These are phyloP conservation scores for Cosmopolites sordidus DNA, from an alignment of 2,888 invertebrate genomes.

Conservation along the genomic window DNA sequence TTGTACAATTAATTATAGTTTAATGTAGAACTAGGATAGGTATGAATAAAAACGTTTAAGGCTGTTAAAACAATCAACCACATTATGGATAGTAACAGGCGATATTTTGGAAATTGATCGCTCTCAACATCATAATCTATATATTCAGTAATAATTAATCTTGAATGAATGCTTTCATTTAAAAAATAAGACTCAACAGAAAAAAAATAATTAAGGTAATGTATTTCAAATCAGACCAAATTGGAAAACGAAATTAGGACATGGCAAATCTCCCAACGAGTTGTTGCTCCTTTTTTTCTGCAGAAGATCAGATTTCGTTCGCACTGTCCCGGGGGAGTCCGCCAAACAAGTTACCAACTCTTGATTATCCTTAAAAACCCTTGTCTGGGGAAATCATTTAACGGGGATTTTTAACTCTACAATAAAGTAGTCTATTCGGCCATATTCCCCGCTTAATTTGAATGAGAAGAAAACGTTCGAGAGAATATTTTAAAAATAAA, in stretches of 20 bases:
- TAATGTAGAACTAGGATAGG: too few species aligned
- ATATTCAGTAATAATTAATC: too few species aligned
- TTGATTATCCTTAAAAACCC: conserved; percentile 39
- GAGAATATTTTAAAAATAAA: too few species aligned
- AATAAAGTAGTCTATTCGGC: conserved; percentile 12
- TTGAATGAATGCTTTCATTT: too few species aligned
- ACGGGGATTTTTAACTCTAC: conserved; percentile 30
- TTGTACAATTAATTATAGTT: too few species aligned
- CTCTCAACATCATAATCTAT: too few species aligned
- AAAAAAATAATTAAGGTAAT: conserved; percentile 13
- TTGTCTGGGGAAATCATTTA: conserved; percentile 40
- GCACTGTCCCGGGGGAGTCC: conserved; percentile 28
- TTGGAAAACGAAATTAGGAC: conserved; percentile 12
- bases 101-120: too few species aligned
- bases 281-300: conserved; percentile 8
- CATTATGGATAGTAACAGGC: too few species aligned
- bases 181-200: neutral
- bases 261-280: conserved; percentile 7
- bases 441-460: conserved; percentile 11
- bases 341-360: conserved; percentile 39
- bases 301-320: conserved; percentile 31
- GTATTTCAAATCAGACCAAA: conserved; percentile 6
- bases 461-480: neutral
- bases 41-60: too few species aligned
- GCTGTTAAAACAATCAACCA: too few species aligned